These are phyloP conservation scores for Pterostichus madidus DNA, from an alignment of 2,888 invertebrate species.

Conservation along the genomic window DNA sequence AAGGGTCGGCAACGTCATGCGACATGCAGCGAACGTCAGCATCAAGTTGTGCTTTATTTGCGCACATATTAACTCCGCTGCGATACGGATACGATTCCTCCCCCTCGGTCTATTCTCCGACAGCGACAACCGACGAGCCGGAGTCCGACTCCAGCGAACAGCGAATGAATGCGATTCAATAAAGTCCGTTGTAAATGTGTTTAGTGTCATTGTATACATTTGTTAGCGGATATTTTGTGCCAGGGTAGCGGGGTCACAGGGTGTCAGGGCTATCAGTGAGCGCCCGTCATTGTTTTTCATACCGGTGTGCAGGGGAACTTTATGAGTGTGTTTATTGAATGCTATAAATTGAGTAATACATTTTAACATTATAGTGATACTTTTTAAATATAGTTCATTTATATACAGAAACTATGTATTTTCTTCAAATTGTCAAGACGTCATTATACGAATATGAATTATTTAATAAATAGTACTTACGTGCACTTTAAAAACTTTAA, in stretches of 20 bases:
- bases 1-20: neutral
- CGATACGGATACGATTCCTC: slow-evolving; percentile 51
- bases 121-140: slow-evolving; percentile 15
- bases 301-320: slow-evolving; percentile 8
- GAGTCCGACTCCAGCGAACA: slow-evolving; percentile 9
- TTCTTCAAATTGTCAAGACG: too few species aligned
- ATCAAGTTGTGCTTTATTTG: slow-evolving; percentile 60
- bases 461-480: too few species aligned
- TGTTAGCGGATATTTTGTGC: slow-evolving; percentile 59
- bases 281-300: slow-evolving; percentile 52
- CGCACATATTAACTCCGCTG: slow-evolving; percentile 53
- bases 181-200: slow-evolving; percentile 63
- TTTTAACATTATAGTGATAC: too few species aligned
- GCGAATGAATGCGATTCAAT: slow-evolving; percentile 57
- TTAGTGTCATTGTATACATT: slow-evolving; percentile 65
- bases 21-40: slow-evolving; percentile 20
- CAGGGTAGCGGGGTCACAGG: neutral
- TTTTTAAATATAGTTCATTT: too few species aligned
- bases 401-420: too few species aligned
- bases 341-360: neutral
- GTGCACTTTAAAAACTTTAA: too few species aligned
- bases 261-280: slow-evolving; percentile 1
- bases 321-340: slow-evolving; percentile 4
- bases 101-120: slow-evolving; percentile 12
- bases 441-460: too few species aligned